A percentile compares a stretch with the other conserved stretches of the same genome.
phyloP scores from a whole-genome alignment of 2,113 vertebrate species.

The Amphilophus citrinellus region DNA sequence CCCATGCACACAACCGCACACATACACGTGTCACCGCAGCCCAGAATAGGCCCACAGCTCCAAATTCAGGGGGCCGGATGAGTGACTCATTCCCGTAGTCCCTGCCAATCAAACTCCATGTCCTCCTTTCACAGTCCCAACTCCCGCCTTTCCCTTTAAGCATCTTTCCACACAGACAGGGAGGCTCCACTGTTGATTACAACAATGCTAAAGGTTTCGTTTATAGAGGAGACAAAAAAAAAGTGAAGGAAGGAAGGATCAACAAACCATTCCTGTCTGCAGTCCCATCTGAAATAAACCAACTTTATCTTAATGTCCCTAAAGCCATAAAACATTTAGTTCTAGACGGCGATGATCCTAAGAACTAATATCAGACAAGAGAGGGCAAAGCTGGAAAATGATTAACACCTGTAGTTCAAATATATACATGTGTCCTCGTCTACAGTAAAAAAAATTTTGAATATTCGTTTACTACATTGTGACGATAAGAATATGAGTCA shows the following conservation, averaged over 20 bases:
- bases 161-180: constrained; percentile 72
- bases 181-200: constrained; percentile 63
- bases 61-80: constrained; percentile 47
- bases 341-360: background rate
- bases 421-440: background rate
- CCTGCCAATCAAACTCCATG: constrained; percentile 70
- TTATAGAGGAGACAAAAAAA: constrained; percentile 8
- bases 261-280: background rate
- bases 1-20: constrained; percentile 21
- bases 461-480: background rate
- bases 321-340: background rate
- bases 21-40: constrained; percentile 61
- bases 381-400: constrained; percentile 32
- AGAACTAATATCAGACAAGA: constrained; percentile 19
- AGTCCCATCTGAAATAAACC: background rate
- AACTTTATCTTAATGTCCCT: background rate
- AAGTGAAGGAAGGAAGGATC: background rate
- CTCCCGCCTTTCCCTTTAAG: constrained; percentile 44
- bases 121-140: background rate
- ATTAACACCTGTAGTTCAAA: constrained; percentile 27
- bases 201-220: constrained; percentile 1
- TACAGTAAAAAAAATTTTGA: background rate
- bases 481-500: background rate
- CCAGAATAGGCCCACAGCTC: constrained; percentile 60
- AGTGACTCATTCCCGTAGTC: constrained; percentile 49